phyloP scores from a whole-genome alignment of 2,797 vertebrate genomes.

The Scomberomorus guttatus region DNA sequence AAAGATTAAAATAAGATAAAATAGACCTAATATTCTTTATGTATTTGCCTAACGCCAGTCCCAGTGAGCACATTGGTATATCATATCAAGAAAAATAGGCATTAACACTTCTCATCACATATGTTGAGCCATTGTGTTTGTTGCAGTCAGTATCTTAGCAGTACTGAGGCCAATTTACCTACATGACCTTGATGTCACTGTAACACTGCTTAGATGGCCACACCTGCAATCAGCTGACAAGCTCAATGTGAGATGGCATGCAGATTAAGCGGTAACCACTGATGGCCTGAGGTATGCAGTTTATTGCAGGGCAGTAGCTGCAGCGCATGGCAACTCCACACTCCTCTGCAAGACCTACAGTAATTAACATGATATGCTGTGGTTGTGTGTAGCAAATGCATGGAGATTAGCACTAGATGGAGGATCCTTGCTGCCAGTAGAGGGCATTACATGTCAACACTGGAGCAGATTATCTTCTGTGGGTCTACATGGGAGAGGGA shows the following conservation, averaged over 20 bases:
- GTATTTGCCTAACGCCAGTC: background rate
- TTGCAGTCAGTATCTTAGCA: background rate
- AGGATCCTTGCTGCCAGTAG: slow-evolving; percentile 36
- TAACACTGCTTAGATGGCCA: background rate
- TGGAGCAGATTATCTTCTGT: background rate
- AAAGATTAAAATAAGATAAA: background rate
- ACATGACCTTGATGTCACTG: background rate
- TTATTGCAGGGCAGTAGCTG: slow-evolving; percentile 1
- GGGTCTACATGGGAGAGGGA: background rate
- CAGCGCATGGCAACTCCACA: background rate
- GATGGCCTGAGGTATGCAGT: background rate
- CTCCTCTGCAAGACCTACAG: background rate
- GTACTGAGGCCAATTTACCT: background rate
- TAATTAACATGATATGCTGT: background rate
- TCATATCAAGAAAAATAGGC: background rate
- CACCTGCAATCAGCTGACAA: slow-evolving; percentile 35
- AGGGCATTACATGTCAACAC: slow-evolving; percentile 31
- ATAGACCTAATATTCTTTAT: background rate
- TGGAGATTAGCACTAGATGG: background rate
- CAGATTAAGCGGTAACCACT: slow-evolving; percentile 12
- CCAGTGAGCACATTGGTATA: background rate
- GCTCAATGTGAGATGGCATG: background rate
- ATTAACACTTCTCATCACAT: background rate
- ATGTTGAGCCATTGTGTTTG: background rate
- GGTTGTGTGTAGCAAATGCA: background rate